These are phyloP conservation scores for Microctenopoma lineatum DNA, from an alignment of 2,797 vertebrate genomes.

Conservation along the genomic window DNA sequence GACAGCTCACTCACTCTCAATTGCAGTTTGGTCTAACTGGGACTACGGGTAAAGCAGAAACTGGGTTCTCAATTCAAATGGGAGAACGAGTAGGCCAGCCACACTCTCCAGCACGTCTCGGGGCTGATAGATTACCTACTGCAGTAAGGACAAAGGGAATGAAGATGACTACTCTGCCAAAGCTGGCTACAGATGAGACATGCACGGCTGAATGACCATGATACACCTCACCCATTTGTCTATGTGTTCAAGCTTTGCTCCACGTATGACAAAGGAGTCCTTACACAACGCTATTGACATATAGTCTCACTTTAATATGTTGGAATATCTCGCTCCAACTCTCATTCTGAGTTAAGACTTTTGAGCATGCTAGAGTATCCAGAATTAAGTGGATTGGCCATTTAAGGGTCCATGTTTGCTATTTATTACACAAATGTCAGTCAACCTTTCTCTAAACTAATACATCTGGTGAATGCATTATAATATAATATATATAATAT, in stretches of 20 bases:
- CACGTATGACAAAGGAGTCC: conserved; percentile 81
- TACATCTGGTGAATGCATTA: conserved; percentile 19
- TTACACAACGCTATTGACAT: conserved; percentile 78
- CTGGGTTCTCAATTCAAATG: conserved; percentile 87
- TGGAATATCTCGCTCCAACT: conserved; percentile 74
- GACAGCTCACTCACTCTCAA: conserved; percentile 88
- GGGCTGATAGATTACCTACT: conserved; percentile 86
- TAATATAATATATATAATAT: background rate
- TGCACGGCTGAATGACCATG: conserved; percentile 84
- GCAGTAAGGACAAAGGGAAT: conserved; percentile 88
- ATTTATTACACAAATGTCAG: conserved; percentile 60
- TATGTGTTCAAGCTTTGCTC: conserved; percentile 84
- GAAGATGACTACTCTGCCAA: conserved; percentile 88
- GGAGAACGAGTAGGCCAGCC: conserved; percentile 83
- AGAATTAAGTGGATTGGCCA: conserved; percentile 62
- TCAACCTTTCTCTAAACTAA: conserved; percentile 35
- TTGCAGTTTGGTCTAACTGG: conserved; percentile 82
- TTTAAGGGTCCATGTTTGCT: conserved; percentile 61
- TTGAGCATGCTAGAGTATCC: conserved; percentile 63
- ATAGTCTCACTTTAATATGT: conserved; percentile 68
- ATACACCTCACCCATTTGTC: conserved; percentile 84
- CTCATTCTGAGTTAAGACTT: conserved; percentile 65
- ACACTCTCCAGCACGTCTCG: conserved; percentile 82
- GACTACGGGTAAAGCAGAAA: conserved; percentile 77
- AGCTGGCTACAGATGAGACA: conserved; percentile 86